Conservation (phyloP, 2,113 vertebrate species). For the Oncorhynchus clarkii region DNA sequence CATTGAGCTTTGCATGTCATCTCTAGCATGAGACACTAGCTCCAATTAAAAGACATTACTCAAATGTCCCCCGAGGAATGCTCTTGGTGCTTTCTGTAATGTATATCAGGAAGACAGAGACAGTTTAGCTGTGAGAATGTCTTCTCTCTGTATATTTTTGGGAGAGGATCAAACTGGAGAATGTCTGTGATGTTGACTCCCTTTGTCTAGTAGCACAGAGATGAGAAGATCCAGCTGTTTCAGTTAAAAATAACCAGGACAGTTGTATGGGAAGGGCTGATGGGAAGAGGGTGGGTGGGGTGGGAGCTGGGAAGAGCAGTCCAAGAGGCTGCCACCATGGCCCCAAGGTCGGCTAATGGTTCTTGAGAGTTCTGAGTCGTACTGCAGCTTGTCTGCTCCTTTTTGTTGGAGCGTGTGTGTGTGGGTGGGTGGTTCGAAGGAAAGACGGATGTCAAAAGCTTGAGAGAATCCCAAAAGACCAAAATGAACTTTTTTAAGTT, state of each 20-base stretch:
- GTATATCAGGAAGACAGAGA: conserved; percentile 1
- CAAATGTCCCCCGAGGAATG: background rate
- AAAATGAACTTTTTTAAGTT: background rate
- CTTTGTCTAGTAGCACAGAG: conserved; percentile 30
- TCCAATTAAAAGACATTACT: too few species aligned
- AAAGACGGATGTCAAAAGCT: conserved; percentile 7
- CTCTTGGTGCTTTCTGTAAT: background rate
- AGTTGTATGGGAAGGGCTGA: conserved; percentile 22
- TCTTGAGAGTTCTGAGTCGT: background rate
- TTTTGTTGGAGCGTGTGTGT: background rate
- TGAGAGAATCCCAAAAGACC: background rate
- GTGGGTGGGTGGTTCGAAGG: conserved; percentile 10
- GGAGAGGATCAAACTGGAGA: conserved; percentile 31
- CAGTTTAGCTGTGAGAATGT: background rate
- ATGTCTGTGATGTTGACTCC: conserved; percentile 50
- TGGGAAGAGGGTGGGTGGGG: conserved; percentile 36
- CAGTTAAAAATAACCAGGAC: conserved; percentile 67
- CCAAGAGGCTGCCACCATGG: conserved; percentile 37
- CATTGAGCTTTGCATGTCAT: background rate
- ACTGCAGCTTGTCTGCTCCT: conserved; percentile 3
- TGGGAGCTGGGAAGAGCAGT: conserved; percentile 35
- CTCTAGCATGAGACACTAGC: too few species aligned
- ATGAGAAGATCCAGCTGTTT: conserved; percentile 54
- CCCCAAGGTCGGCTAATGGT: conserved; percentile 34
- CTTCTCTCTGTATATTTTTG: background rate